Base-by-base conservation (phyloP, 2,797 vertebrate genomes). In the Dendrocincla tyrannina region DNA sequence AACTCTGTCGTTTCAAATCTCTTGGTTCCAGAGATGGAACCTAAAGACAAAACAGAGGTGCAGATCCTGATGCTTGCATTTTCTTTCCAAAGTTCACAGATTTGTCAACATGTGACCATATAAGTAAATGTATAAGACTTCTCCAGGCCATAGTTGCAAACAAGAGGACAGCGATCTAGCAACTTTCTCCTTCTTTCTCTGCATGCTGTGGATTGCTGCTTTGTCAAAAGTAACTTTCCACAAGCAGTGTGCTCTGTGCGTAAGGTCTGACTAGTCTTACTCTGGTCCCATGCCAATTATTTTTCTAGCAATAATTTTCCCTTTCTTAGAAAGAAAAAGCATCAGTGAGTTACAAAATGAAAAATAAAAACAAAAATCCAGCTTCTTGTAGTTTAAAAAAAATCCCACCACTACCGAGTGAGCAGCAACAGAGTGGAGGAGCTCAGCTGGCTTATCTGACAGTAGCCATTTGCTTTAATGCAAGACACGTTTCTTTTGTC, bases 401-500 rank as follows among this genome's bases (percentile, higher is more conserved):
- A 67, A 3, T 9, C 39, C 35, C n/a, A 44, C 12, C 42, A 46
- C 7, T 37, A 35, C 0, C 18, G 59, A 74, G 53, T 18, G 66
- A 81, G 41, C 56, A 37, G 64, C 78, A 50, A 52, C 13, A 50
- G 56, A 70, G 67, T 10, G 33, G 72, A 88, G 81, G 62, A 89
- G 81, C 82, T 89, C 64, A 72, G 92, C 66, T 92, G 92, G 53
- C 28, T 83, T 81, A 58, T 75, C 66, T 85, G 79, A 53, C 78
- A 80, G 84, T 32, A 78, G 69, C 75, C 58, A 63, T 95, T 91
- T 92, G 72, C 68, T 88, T 81, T 91, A 91, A 86, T 46, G 53
- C 72, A 79, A 53, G 91, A 55, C 85, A 33, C 5, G 4, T 92
- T 89, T 93, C 72, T 92, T 93, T 94, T 81, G 89, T 93, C 76